These are phyloP conservation scores for Aurelia coerulea DNA, from an alignment of 30 jellyfish, hydroid and myxozoan species.

Conservation along the genomic window DNA sequence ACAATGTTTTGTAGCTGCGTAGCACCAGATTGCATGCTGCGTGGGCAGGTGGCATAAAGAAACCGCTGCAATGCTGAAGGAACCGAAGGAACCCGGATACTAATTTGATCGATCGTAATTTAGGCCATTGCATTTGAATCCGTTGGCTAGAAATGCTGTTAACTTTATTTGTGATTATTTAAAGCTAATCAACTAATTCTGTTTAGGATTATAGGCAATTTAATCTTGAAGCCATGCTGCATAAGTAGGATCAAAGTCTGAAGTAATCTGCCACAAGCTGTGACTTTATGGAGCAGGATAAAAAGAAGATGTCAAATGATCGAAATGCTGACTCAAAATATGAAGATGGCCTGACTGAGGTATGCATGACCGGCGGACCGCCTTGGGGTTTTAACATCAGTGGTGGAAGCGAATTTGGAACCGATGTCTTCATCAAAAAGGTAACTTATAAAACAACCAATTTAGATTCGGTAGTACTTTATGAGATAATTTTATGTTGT, in stretches of 20 bases:
- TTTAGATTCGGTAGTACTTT: too few relatives aligned
- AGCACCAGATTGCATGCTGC: not conserved
- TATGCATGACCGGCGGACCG: constrained; percentile 85
- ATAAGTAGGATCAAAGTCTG: constrained; percentile 35
- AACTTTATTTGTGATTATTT: too few relatives aligned
- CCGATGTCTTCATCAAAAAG: constrained; percentile 64
- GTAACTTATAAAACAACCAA: constrained; percentile 3
- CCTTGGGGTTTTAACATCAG: constrained; percentile 95
- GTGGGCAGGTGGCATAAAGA: constrained; percentile 18
- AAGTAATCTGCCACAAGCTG: constrained; percentile 57
- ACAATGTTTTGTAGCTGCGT: too few relatives aligned
- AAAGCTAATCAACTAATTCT: constrained; percentile 5
- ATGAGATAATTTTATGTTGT: too few relatives aligned
- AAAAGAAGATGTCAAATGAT: constrained; percentile 36
- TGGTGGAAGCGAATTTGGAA: constrained; percentile 93
- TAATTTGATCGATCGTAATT: constrained; percentile 8
- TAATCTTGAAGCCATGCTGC: constrained; percentile 36
- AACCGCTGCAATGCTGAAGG: constrained; percentile 25
- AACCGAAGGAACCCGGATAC: constrained; percentile 50
- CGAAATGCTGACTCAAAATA: not conserved
- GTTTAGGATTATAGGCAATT: constrained; percentile 13
- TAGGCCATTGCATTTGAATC: constrained; percentile 19
- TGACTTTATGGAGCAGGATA: not conserved
- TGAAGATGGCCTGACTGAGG: constrained; percentile 42
- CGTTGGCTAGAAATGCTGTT: not conserved